A percentile compares a stretch with the other conserved stretches of the same genome.
phyloP scores from a whole-genome alignment of 2,888 invertebrate genomes.

The Sinohyriopsis cumingii region DNA sequence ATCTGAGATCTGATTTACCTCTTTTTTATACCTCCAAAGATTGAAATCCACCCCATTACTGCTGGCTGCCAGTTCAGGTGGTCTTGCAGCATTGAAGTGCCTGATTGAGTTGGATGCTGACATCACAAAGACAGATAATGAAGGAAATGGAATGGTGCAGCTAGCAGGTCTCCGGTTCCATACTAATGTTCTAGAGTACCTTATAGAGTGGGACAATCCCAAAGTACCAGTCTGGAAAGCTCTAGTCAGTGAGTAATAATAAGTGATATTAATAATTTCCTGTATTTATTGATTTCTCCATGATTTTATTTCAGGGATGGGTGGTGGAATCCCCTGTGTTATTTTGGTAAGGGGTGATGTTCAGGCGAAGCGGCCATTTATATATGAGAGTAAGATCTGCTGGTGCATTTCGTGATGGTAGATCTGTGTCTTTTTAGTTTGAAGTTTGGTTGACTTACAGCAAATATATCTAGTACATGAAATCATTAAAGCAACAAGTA shows the following conservation, averaged over 20 bases:
- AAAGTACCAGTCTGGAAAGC: constrained; percentile 68
- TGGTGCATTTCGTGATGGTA: too few relatives aligned
- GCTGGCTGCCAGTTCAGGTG: constrained; percentile 70
- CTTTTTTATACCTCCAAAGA: constrained; percentile 41
- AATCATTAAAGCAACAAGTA: too few relatives aligned
- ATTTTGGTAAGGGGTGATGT: too few relatives aligned
- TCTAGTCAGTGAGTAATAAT: constrained; percentile 64
- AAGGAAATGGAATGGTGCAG: constrained; percentile 67
- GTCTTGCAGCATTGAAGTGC: constrained; percentile 65
- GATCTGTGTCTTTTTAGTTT: too few relatives aligned
- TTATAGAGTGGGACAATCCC: constrained; percentile 65
- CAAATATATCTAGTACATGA: too few relatives aligned
- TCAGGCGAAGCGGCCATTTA: too few relatives aligned
- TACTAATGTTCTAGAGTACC: constrained; percentile 70
- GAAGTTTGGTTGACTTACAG: too few relatives aligned
- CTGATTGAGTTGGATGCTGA: constrained; percentile 66
- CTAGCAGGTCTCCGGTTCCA: constrained; percentile 69
- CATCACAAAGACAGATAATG: constrained; percentile 54
- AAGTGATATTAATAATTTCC: too few relatives aligned
- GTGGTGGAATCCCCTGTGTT: too few relatives aligned
- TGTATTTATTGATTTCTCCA: too few relatives aligned
- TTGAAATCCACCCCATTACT: constrained; percentile 66
- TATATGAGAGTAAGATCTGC: too few relatives aligned
- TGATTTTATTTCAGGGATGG: too few relatives aligned
- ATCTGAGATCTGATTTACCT: background rate